Evolutionary conservation across 35 echinoderm and acorn worm species (phyloP).

Genomic region (Amphiura filiformis): DNA sequence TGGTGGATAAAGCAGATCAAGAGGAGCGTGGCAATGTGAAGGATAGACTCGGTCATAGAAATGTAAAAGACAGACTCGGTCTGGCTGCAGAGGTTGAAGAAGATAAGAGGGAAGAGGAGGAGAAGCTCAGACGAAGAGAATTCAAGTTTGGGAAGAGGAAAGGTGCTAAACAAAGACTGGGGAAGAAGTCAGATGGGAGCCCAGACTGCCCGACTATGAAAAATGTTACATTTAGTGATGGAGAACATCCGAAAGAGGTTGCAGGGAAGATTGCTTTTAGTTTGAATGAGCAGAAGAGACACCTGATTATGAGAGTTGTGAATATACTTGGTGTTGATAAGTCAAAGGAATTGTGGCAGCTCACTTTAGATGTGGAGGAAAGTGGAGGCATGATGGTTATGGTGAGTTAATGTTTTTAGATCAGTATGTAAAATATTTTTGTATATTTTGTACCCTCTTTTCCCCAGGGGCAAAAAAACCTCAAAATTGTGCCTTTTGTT

Average conservation of each 20-base stretch:
- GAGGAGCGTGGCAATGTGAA: not conserved
- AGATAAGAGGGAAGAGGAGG: not conserved
- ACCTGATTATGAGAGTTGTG: slow-evolving; percentile 68
- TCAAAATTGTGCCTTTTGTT: no score
- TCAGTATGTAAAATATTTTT: no score
- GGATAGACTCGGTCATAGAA: not conserved
- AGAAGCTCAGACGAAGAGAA: slow-evolving; percentile 22
- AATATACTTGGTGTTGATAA: slow-evolving; percentile 74
- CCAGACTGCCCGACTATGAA: slow-evolving; percentile 22
- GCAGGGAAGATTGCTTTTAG: slow-evolving; percentile 80
- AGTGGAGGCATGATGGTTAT: slow-evolving; percentile 81
- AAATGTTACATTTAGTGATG: slow-evolving; percentile 34
- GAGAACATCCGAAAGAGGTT: slow-evolving; percentile 48
- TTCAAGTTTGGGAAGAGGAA: not conserved
- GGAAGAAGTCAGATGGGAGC: not conserved
- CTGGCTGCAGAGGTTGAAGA: slow-evolving; percentile 13
- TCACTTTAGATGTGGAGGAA: slow-evolving; percentile 65
- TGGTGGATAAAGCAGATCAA: slow-evolving; percentile 18
- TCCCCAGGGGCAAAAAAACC: no score
- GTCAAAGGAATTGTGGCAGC: slow-evolving; percentile 48
- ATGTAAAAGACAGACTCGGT: slow-evolving; percentile 31
- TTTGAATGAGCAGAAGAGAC: slow-evolving; percentile 74
- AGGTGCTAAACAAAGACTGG: slow-evolving; percentile 43
- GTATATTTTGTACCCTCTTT: no score
- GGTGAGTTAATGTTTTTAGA: slow-evolving; percentile 42